Percentiles rank a stretch among this genome's conserved stretches.
phyloP scores from a whole-genome alignment of 2,113 vertebrate species.

The Cisticola juncidis region DNA sequence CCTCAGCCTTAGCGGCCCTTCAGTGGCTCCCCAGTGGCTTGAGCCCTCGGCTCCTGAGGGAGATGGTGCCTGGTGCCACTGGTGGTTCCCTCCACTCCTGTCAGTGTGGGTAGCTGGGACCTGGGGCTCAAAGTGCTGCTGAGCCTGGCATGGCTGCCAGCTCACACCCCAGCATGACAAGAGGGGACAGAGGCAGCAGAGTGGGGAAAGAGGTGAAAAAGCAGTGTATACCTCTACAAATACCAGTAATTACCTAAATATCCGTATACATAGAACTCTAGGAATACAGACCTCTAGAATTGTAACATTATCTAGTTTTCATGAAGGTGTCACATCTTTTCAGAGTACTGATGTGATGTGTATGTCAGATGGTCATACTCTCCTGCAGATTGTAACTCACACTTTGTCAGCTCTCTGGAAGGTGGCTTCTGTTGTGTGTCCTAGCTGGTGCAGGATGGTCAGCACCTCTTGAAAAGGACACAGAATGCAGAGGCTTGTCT shows the following conservation, averaged over 20 bases:
- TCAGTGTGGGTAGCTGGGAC: neutral
- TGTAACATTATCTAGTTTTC: neutral
- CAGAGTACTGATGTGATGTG: neutral
- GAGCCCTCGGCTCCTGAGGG: accelerated
- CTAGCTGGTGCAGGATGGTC: neutral
- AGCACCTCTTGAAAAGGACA: neutral
- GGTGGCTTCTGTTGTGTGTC: neutral
- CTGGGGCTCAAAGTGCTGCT: neutral
- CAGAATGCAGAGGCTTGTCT: neutral
- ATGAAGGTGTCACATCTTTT: neutral
- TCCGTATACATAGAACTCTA: neutral
- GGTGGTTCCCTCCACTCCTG: accelerated
- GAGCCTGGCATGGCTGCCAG: neutral
- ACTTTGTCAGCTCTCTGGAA: neutral
- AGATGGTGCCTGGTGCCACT: accelerated
- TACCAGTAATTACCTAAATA: neutral
- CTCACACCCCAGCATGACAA: accelerated
- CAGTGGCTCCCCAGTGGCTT: accelerated
- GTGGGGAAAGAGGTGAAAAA: neutral
- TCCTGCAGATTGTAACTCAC: too few species aligned
- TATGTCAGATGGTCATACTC: neutral
- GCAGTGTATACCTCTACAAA: neutral
- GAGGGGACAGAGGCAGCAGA: neutral
- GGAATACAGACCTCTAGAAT: neutral
- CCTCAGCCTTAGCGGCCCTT: neutral